phyloP scores from a whole-genome alignment of 2,888 invertebrate species.

The Tetranychus truncatus region DNA sequence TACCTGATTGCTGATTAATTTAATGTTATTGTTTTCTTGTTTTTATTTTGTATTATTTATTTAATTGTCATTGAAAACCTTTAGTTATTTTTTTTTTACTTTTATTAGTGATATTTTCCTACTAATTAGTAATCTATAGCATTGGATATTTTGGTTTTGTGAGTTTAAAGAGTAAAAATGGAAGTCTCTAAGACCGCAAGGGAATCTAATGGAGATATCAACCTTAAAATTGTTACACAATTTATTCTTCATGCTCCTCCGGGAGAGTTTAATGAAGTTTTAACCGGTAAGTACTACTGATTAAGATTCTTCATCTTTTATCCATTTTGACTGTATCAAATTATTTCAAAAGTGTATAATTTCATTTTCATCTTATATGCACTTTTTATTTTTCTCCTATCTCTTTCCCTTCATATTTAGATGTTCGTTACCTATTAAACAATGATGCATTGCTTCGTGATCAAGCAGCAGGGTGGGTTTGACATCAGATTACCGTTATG shows the following conservation, averaged over 20 bases:
- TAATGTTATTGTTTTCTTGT: background rate
- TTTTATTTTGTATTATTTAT: background rate
- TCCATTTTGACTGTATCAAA: background rate
- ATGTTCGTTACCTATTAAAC: constrained; percentile 74
- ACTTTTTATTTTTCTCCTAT: background rate
- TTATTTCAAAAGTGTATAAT: background rate
- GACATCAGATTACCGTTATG: background rate
- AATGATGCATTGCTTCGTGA: constrained; percentile 89
- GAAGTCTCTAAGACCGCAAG: background rate
- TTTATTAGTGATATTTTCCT: background rate
- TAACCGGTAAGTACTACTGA: constrained; percentile 46
- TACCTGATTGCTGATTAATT: background rate
- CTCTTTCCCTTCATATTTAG: constrained; percentile 33
- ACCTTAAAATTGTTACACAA: constrained; percentile 61
- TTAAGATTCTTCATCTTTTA: background rate
- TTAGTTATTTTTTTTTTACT: background rate
- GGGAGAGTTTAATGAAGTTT: constrained; percentile 99
- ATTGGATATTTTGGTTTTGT: background rate
- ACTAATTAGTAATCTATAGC: background rate
- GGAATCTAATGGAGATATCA: background rate
- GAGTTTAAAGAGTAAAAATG: background rate
- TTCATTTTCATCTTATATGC: background rate
- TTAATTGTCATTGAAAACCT: background rate
- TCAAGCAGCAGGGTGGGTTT: constrained; percentile 58
- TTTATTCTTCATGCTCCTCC: constrained; percentile 97